Percentiles rank a stretch among this genome's conserved stretches.
phyloP scores from a whole-genome alignment of 2,797 vertebrate species.

The Carduelis carduelis region DNA sequence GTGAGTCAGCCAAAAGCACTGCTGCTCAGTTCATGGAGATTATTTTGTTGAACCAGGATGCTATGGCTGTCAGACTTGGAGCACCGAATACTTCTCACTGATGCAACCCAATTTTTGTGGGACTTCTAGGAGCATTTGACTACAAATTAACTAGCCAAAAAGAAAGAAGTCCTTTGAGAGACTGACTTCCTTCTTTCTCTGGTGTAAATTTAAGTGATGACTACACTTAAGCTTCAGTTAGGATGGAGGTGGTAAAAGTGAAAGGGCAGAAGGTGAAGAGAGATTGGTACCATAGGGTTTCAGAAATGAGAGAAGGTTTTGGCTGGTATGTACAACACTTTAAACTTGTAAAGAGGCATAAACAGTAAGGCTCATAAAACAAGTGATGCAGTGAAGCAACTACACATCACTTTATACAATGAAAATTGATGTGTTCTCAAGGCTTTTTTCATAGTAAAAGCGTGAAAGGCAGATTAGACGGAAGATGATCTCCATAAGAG shows the following conservation, averaged over 20 bases:
- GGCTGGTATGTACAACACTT: not conserved
- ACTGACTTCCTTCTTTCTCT: not conserved
- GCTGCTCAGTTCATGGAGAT: not conserved
- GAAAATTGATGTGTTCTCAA: not conserved
- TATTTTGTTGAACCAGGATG: not conserved
- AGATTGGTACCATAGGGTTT: not conserved
- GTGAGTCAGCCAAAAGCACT: slow-evolving; percentile 4
- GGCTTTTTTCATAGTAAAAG: not conserved
- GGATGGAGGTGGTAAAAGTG: not conserved
- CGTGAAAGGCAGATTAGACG: not conserved
- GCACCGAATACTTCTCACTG: not conserved
- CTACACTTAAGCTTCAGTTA: not conserved
- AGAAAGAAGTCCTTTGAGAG: not conserved
- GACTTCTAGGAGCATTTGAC: slow-evolving; percentile 12
- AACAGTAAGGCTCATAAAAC: not conserved
- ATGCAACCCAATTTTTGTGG: not conserved
- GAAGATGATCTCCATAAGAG: not conserved
- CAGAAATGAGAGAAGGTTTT: not conserved
- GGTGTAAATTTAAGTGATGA: not conserved
- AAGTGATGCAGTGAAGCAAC: not conserved
- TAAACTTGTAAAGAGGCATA: not conserved
- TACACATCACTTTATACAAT: not conserved
- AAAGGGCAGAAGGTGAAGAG: not conserved
- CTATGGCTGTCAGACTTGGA: not conserved
- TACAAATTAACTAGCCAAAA: not conserved